Conservation (phyloP, 2,888 invertebrate species). For the Bellardia bayeri region DNA sequence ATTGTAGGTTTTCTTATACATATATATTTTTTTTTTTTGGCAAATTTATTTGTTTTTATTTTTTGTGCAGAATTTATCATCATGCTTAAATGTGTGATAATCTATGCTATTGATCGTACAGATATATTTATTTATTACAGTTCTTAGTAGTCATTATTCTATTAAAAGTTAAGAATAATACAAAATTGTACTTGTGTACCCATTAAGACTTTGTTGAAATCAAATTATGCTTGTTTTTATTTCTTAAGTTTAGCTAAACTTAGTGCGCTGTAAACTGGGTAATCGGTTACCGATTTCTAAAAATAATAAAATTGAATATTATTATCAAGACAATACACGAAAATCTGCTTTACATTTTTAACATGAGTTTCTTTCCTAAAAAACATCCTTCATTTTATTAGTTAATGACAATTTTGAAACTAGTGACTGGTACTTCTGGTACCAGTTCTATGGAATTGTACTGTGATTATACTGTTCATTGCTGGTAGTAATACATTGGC, state of each 20-base stretch:
- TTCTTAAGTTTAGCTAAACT: not conserved
- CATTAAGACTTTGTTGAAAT: slow-evolving; percentile 6
- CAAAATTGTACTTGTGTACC: not conserved
- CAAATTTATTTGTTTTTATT: not conserved
- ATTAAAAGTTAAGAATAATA: slow-evolving; percentile 32
- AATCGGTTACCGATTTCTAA: not conserved
- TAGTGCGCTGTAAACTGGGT: not conserved
- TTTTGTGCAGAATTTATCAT: not conserved
- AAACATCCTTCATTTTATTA: too few species aligned
- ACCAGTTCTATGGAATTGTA: too few species aligned
- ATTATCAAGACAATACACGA: too few species aligned
- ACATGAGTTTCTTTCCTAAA: too few species aligned
- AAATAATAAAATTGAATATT: too few species aligned
- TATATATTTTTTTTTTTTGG: slow-evolving; percentile 34
- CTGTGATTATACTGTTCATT: too few species aligned
- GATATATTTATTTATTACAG: not conserved
- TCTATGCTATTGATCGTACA: slow-evolving; percentile 41
- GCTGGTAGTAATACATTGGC: too few species aligned
- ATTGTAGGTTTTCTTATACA: slow-evolving; percentile 28
- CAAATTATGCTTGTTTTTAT: not conserved
- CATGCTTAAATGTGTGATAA: slow-evolving; percentile 47
- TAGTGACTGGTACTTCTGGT: too few species aligned
- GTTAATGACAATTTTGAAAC: too few species aligned
- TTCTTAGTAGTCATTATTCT: slow-evolving; percentile 27
- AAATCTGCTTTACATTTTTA: too few species aligned